phyloP scores from a whole-genome alignment of 92 coral and sea anemone species.

The Siderastrea radians region DNA sequence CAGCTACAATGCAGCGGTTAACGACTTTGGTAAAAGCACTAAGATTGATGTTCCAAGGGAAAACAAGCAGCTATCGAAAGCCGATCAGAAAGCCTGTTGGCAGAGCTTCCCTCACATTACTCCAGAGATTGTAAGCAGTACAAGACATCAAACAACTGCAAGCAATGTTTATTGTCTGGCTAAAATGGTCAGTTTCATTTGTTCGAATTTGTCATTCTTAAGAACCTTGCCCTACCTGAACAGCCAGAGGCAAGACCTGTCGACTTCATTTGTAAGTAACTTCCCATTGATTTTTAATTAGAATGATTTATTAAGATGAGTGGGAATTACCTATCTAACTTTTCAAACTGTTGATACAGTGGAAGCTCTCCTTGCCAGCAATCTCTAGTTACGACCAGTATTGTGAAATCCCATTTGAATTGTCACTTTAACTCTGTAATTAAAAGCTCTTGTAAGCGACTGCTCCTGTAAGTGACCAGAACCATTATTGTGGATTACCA shows the following conservation, averaged over 20 bases:
- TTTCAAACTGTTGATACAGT: no score
- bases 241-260: not conserved
- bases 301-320: no score
- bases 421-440: no score
- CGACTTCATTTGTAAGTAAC: no score
- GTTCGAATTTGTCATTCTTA: not conserved
- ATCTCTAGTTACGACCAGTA: no score
- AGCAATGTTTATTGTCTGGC: constrained; percentile 54
- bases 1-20: constrained; percentile 21
- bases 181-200: constrained; percentile 23
- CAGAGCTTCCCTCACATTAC: constrained; percentile 52
- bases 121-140: not conserved
- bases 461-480: no score
- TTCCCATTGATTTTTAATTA: no score
- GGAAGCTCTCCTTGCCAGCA: no score
- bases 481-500: no score
- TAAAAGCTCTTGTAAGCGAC: no score
- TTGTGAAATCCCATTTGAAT: no score
- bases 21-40: constrained; percentile 57
- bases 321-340: no score
- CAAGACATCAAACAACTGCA: not conserved
- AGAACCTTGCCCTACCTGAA: not conserved
- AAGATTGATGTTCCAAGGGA: not conserved
- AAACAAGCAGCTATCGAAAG: not conserved
- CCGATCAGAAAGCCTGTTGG: constrained; percentile 18